These are phyloP conservation scores for Actinopyga echinites DNA, from an alignment of 53 echinoderm and acorn worm genomes.

Conservation along the genomic window DNA sequence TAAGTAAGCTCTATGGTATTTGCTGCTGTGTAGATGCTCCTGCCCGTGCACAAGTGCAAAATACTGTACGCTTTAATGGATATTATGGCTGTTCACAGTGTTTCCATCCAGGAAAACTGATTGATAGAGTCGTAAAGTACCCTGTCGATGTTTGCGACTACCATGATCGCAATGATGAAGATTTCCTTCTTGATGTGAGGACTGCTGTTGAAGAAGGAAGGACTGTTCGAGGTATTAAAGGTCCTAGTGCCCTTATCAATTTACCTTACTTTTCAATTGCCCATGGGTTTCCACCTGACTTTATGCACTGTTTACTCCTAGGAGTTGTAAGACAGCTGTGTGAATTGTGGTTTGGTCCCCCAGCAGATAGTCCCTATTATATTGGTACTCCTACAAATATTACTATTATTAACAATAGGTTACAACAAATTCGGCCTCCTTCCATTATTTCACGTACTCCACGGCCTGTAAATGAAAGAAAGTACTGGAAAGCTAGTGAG, in stretches of 20 bases:
- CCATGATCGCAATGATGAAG: constrained; percentile 36
- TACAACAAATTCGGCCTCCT: background rate
- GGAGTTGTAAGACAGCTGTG: constrained; percentile 42
- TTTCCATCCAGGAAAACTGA: constrained; percentile 40
- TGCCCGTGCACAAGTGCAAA: constrained; percentile 49
- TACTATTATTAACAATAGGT: background rate
- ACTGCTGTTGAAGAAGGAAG: constrained; percentile 16
- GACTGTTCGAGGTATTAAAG: constrained; percentile 26
- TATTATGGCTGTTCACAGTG: constrained; percentile 46
- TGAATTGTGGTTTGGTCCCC: constrained; percentile 38
- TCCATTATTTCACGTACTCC: constrained; percentile 19
- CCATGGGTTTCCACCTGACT: constrained; percentile 50
- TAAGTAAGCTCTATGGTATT: constrained; percentile 46
- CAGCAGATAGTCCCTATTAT: constrained; percentile 15
- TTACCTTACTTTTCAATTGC: constrained; percentile 35
- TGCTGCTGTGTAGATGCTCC: constrained; percentile 56
- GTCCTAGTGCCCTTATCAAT: constrained; percentile 38
- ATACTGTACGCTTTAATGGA: constrained; percentile 51
- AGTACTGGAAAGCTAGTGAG: constrained; percentile 51
- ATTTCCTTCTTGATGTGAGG: constrained; percentile 40
- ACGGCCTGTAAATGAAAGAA: constrained; percentile 1
- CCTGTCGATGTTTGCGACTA: constrained; percentile 52
- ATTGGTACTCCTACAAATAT: constrained; percentile 33
- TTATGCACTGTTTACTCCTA: constrained; percentile 60
- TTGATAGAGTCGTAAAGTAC: constrained; percentile 41